phyloP scores from a whole-genome alignment of 2,888 invertebrate genomes.

The Archips crataeganus region DNA sequence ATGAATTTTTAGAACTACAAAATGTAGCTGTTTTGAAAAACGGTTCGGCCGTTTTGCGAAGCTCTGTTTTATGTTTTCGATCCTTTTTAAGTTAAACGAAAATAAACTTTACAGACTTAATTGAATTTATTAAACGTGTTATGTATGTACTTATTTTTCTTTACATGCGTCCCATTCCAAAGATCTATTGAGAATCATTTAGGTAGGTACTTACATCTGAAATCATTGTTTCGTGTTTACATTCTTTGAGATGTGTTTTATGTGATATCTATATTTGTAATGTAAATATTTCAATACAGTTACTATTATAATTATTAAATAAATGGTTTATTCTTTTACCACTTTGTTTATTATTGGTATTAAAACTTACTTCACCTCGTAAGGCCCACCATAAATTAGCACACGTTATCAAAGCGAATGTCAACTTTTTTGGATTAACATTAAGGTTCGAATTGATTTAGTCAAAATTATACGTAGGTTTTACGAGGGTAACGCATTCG shows the following conservation, averaged over 20 bases:
- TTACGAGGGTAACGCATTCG: too few species aligned
- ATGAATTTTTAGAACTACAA: slow-evolving; percentile 15
- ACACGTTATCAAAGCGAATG: too few species aligned
- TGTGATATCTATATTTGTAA: slow-evolving; percentile 80
- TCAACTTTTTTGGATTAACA: too few species aligned
- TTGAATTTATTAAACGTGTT: slow-evolving; percentile 40
- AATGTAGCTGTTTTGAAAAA: slow-evolving; percentile 11
- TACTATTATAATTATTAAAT: slow-evolving; percentile 80
- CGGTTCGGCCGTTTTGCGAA: slow-evolving; percentile 12
- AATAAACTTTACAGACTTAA: slow-evolving; percentile 18
- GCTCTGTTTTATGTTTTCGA: slow-evolving; percentile 21
- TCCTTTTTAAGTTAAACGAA: slow-evolving; percentile 16
- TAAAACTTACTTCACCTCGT: background rate
- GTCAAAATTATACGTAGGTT: too few species aligned
- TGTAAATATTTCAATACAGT: slow-evolving; percentile 79
- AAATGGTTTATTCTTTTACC: slow-evolving; percentile 81
- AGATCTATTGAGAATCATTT: slow-evolving; percentile 61
- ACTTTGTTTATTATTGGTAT: slow-evolving; percentile 54
- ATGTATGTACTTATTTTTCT: slow-evolving; percentile 45
- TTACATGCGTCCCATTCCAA: slow-evolving; percentile 66
- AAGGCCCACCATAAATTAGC: too few species aligned
- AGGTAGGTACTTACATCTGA: slow-evolving; percentile 58
- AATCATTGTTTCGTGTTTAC: slow-evolving; percentile 69
- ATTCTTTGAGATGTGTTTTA: slow-evolving; percentile 79
- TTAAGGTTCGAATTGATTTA: too few species aligned